Evolutionary conservation across 2,888 invertebrate genomes (phyloP), one percentile per base, ranked within the genome.

Genomic region (Ormyrus pomaceus): DNA sequence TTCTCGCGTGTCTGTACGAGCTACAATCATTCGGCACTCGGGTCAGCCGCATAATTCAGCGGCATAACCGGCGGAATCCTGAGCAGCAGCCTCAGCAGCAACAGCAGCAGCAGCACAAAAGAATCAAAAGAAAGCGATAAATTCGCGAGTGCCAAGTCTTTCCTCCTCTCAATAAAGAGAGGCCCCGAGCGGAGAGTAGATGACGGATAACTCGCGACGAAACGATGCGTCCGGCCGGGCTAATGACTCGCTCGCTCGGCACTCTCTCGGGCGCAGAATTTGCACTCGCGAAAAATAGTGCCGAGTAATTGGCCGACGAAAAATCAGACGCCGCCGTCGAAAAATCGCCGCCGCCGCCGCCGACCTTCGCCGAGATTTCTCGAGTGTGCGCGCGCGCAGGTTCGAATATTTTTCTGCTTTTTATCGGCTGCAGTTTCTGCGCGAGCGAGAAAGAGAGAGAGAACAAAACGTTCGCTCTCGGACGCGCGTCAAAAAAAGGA

Each of bases 331-430:
- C 34, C 58, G 56, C 11, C 53, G 13, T 62, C 5, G 59, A 11
- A 71, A 58, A 71, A 59, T 59, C 59, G 74, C 80, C 80, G 83
- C 58, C 79, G 74, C 65, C 74, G 72, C 19, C 58, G 46, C 9
- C 58, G 70, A 74, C 79, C 79, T 79, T 79, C 75, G 74, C 68
- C 74, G 69, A 64, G 69, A 74, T 64, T 70, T 74, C 72, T 71
- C 78, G 64, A 11, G 19, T 19, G 19, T 19, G 19, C 1, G 13
- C 9, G 70, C 61, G 61, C 56, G 56, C 70, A 70, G 76, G 69
- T 69, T 76, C 76, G 69, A 50, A 64, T 76, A 77, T 77, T 77
- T 70, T 77, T 77, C 70, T 34, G 77, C 53, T 77, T 77, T 77
- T 77, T 77, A 64, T 77, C 70, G 61, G 58, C 68, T 13, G 48